These are phyloP conservation scores for Drosophila ohnishii DNA, from an alignment of 1,140 invertebrate genomes.

Conservation along the genomic window DNA sequence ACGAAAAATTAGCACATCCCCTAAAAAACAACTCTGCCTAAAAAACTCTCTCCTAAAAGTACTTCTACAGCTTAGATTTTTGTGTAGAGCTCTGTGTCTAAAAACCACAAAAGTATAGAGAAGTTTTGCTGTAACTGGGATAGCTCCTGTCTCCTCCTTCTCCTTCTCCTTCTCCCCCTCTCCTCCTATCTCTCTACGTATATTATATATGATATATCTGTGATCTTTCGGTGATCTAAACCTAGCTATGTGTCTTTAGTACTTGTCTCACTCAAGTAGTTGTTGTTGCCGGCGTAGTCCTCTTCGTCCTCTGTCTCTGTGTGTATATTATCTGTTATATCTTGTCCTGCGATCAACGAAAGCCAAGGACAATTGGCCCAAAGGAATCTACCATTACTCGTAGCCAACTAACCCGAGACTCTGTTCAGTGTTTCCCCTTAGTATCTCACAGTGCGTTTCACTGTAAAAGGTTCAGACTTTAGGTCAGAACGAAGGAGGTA, in stretches of 20 bases:
- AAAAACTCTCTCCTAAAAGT: slow-evolving; percentile 10
- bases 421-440: background rate
- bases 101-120: slow-evolving; percentile 15
- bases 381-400: background rate
- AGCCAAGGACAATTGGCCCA: slow-evolving; percentile 28
- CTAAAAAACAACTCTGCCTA: background rate
- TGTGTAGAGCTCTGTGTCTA: slow-evolving; percentile 33
- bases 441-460: slow-evolving; percentile 11
- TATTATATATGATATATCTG: slow-evolving; percentile 9
- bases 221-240: slow-evolving; percentile 39
- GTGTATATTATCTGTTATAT: slow-evolving; percentile 13
- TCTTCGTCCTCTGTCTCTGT: slow-evolving; percentile 21
- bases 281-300: slow-evolving; percentile 10
- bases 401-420: slow-evolving; percentile 22
- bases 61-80: slow-evolving; percentile 30
- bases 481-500: background rate
- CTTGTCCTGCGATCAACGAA: background rate
- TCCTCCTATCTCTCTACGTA: background rate
- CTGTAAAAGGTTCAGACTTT: background rate
- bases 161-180: background rate
- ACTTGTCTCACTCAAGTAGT: slow-evolving; percentile 42
- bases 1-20: slow-evolving; percentile 11
- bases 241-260: slow-evolving; percentile 40
- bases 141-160: slow-evolving; percentile 27
- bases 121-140: slow-evolving; percentile 21